Evolutionary conservation across 2,888 invertebrate genomes (phyloP).

Genomic region (Acanthoscelides obtectus): DNA sequence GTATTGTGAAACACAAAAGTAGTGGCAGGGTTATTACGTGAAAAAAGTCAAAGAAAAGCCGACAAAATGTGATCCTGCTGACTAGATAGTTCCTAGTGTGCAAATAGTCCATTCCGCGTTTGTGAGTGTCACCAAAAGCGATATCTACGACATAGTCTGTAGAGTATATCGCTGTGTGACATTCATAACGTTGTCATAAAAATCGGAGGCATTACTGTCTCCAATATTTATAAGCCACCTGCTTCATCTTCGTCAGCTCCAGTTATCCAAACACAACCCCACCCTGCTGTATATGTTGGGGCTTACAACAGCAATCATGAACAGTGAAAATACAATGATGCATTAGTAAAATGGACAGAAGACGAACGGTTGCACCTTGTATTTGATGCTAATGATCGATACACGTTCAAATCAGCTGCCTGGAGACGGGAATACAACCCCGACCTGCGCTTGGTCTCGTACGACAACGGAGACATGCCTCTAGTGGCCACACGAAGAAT

Average conservation of each 20-base stretch:
- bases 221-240: too few relatives aligned
- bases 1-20: too few relatives aligned
- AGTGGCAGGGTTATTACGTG: too few relatives aligned
- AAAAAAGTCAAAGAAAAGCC: too few relatives aligned
- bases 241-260: conserved; percentile 15
- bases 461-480: conserved; percentile 2
- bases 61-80: too few relatives aligned
- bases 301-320: conserved; percentile 21
- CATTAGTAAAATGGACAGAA: conserved; percentile 17
- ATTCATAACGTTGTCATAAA: too few relatives aligned
- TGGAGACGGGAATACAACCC: conserved; percentile 18
- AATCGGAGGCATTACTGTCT: too few relatives aligned
- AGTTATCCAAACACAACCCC: conserved; percentile 12
- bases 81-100: too few relatives aligned
- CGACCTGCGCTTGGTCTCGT: conserved; percentile 14
- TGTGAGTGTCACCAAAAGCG: too few relatives aligned
- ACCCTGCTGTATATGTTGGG: conserved; percentile 18
- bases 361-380: conserved; percentile 13
- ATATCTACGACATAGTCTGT: too few relatives aligned
- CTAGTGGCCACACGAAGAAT: conserved; percentile 4
- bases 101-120: too few relatives aligned
- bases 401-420: conserved; percentile 19
- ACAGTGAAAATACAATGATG: conserved; percentile 14
- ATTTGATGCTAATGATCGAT: conserved; percentile 21
- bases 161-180: too few relatives aligned